Evolutionary conservation across 2,113 vertebrate species (phyloP).

Genomic region (Aptenodytes forsteri): DNA sequence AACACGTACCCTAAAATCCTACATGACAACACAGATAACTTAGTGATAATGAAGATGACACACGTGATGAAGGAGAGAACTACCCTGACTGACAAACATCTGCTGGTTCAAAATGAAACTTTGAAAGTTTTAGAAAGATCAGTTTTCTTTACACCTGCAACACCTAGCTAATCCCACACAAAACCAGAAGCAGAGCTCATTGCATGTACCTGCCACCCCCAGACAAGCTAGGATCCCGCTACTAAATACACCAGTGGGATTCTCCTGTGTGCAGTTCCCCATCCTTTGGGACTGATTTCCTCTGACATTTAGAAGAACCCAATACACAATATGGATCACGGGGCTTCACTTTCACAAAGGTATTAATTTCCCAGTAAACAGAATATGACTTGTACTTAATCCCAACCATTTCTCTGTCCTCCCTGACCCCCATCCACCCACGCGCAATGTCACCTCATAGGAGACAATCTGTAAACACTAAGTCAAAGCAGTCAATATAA

Average conservation of each 20-base stretch:
- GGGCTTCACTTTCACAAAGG: not conserved
- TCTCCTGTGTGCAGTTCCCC: not conserved
- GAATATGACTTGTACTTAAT: not conserved
- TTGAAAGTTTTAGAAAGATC: not conserved
- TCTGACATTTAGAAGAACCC: not conserved
- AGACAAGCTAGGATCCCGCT: not conserved
- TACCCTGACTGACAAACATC: not conserved
- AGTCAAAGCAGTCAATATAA: not conserved
- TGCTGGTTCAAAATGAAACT: not conserved
- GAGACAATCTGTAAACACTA: not conserved
- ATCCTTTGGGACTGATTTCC: not conserved
- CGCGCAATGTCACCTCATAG: not conserved
- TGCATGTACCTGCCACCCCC: not conserved
- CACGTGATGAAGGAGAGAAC: not conserved
- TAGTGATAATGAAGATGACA: not conserved
- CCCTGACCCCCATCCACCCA: not conserved
- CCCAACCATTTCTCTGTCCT: not conserved
- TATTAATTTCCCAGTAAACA: not conserved
- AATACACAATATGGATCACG: not conserved
- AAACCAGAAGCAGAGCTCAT: not conserved
- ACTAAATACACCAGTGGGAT: not conserved
- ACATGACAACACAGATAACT: not conserved
- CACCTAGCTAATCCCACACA: not conserved
- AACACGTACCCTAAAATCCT: not conserved
- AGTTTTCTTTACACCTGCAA: not conserved